These are phyloP conservation scores for Meda fulgida DNA, from an alignment of 2,797 vertebrate genomes.

Conservation along the genomic window DNA sequence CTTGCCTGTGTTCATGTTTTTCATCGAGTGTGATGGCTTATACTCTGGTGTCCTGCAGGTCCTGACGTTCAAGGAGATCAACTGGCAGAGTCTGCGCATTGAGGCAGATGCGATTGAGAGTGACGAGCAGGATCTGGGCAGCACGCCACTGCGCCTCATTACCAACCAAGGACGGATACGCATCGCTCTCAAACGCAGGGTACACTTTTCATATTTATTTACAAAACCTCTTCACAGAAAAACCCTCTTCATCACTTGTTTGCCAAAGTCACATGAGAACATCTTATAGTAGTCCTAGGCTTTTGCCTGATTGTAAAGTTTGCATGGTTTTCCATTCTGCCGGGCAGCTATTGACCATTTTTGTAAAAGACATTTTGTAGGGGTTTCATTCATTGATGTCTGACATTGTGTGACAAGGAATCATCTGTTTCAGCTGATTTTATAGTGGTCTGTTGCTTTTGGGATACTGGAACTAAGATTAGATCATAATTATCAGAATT, in stretches of 20 bases:
- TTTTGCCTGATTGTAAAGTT: not conserved
- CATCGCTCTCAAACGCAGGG: constrained; percentile 96
- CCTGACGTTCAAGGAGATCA: constrained; percentile 97
- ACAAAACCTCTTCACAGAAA: not conserved
- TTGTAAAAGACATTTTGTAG: not conserved
- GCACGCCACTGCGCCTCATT: constrained; percentile 94
- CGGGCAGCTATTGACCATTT: not conserved
- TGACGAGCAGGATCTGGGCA: constrained; percentile 89
- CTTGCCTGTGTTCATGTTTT: not conserved
- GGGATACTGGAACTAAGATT: not conserved
- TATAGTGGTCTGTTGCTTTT: not conserved
- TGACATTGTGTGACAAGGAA: not conserved
- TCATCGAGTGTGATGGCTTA: constrained; percentile 11
- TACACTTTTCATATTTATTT: constrained; percentile 59
- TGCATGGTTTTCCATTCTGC: not conserved
- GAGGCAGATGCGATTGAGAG: constrained; percentile 95
- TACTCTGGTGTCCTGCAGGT: constrained; percentile 78
- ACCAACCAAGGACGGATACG: constrained; percentile 97
- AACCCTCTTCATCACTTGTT: not conserved
- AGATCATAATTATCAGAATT: not conserved
- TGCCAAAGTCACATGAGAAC: not conserved
- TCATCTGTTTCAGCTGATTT: not conserved
- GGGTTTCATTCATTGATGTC: not conserved
- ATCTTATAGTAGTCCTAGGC: not conserved
- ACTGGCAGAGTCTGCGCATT: constrained; percentile 97